phyloP scores from a whole-genome alignment of 2,888 invertebrate genomes.

The Cryptus viduatorius region DNA sequence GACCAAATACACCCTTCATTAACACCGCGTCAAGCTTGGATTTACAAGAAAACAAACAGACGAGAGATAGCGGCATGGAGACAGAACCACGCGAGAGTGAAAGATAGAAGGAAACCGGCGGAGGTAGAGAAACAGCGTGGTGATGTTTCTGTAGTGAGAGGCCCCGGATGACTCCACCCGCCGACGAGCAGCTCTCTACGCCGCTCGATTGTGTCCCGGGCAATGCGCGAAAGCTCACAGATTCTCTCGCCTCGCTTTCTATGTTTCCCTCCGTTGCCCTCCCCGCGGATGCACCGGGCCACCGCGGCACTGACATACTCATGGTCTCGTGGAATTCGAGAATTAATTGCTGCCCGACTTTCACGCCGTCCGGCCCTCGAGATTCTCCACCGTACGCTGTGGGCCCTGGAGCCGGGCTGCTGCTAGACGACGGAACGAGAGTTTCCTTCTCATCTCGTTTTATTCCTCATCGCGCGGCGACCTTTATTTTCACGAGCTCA shows the following conservation, averaged over 20 bases:
- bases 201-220: constrained; percentile 62
- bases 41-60: constrained; percentile 76
- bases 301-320: constrained; percentile 32
- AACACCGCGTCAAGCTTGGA: constrained; percentile 77
- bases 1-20: constrained; percentile 80
- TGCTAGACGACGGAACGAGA: constrained; percentile 32
- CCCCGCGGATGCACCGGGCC: constrained; percentile 14
- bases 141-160: constrained; percentile 39
- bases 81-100: constrained; percentile 33
- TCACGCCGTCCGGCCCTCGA: constrained; percentile 25
- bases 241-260: constrained; percentile 64
- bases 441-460: constrained; percentile 17
- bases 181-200: neutral
- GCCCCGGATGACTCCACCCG: constrained; percentile 11
- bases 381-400: constrained; percentile 3
- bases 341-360: constrained; percentile 62
- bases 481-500: constrained; percentile 31
- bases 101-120: constrained; percentile 16
- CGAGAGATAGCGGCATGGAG: constrained; percentile 48
- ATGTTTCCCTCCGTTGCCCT: constrained; percentile 4
- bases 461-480: constrained; percentile 23
- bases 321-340: constrained; percentile 50
- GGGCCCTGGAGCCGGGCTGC: neutral
- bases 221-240: constrained; percentile 59
- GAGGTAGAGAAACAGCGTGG: constrained; percentile 39